Base-by-base conservation (phyloP, 1,140 invertebrate species). In the Frieseomelitta varia region DNA sequence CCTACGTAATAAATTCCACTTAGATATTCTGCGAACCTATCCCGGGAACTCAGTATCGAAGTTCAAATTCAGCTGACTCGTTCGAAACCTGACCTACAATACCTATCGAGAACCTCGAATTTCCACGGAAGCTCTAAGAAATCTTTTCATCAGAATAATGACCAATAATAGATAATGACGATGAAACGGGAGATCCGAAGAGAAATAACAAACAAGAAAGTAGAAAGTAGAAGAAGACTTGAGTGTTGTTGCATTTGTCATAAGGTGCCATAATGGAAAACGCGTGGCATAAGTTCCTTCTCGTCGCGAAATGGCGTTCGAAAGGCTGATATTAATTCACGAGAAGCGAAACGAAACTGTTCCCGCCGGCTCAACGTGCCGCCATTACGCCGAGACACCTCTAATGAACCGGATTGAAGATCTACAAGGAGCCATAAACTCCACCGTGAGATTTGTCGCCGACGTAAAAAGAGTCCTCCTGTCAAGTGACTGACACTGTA, bases 391-490 rank as follows among this genome's bases (percentile, higher is more conserved):
- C 30, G 63, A n/a, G 30, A 51, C 67, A 56, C 75, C 39, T 71
- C 81, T 83, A 83, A 83, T 83, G 81, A 83, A 83, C 81, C 67
- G 81, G 67, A 79, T 79, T 47, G 65, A 71, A 68, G 75, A 71
- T 77, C 75, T 63, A 83, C 74, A 71, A 71, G 56, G 53, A n/a
- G 39, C 67, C 65, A 67, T 82, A 76, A 82, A 82, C 75, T 82
- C 73, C 24, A 53, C 53, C 19, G 39, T 30, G 27, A 78, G 75
- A 71, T 58, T 53, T 79, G 75, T 83, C 75, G 53, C 39, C 39
- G 27, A 67, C 75, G 75, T 71, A 77, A 71, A 83, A 77, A 69
- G 74, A 53, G 51, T 11, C 21, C 56, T 69, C 17, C 67, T 24
- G n/a, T n/a, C n/a, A n/a, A n/a, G n/a, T n/a, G n/a, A 47, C 34